phyloP scores from a whole-genome alignment of 2,113 vertebrate genomes.

The Callorhinus ursinus region DNA sequence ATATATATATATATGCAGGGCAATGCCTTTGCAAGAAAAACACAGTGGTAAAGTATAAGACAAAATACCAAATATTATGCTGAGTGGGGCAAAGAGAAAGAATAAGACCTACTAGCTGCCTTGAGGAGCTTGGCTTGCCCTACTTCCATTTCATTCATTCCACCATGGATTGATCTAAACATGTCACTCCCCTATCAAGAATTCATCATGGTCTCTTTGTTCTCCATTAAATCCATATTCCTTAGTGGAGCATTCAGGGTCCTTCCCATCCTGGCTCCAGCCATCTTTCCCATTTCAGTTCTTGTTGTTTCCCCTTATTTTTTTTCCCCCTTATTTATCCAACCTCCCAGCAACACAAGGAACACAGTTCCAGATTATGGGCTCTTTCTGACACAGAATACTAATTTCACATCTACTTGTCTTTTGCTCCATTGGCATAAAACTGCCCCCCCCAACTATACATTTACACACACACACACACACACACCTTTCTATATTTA shows the following conservation, averaged over 20 bases:
- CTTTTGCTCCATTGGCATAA: neutral
- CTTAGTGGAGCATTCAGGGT: neutral
- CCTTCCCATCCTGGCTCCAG: neutral
- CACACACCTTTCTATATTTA: neutral
- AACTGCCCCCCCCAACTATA: neutral
- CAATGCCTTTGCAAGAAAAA: neutral
- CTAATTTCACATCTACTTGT: neutral
- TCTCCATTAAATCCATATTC: neutral
- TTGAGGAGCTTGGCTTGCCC: neutral
- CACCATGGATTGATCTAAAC: neutral
- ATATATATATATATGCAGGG: neutral
- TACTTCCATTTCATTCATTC: neutral
- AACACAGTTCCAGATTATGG: neutral
- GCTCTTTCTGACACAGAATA: neutral
- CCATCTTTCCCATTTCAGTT: neutral
- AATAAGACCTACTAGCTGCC: neutral
- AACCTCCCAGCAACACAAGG: neutral
- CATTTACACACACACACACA: neutral
- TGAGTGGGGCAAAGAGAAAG: neutral
- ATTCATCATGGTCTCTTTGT: neutral
- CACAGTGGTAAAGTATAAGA: neutral
- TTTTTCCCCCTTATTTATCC: neutral
- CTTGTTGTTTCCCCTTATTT: neutral
- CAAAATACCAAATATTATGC: neutral
- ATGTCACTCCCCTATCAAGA: neutral